Base-by-base conservation (phyloP, 2,888 invertebrate genomes). In the Cremastinae sp. region DNA sequence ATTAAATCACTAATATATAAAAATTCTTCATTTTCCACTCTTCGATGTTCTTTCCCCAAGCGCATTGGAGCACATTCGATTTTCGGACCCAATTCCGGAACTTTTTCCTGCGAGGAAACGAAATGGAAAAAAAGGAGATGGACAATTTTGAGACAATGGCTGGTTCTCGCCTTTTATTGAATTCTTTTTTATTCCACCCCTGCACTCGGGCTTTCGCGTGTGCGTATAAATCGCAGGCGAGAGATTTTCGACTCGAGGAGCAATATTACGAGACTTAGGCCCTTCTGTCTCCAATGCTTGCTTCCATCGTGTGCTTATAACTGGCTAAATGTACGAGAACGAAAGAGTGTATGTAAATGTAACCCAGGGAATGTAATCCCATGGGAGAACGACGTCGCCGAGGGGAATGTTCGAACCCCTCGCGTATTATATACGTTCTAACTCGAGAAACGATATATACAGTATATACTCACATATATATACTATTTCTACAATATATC, bases 261-360 rank as follows among this genome's bases (percentile, higher is more conserved):
- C 22, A 22, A 14, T 14, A 53, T 14, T 9, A 43, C 53, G 37
- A 1, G 0, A 51, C 20, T 51, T 39, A 10, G 28, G 51, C 22
- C 53, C 41, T 65, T 65, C 71, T 59, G 71, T 72, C 66, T 66
- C 78, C 62, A 68, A 65, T n/a, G 58, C 62, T 61, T 66, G 45
- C 49, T 58, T 58, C 28, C 28, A 28, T 5, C 28, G 28, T 5
- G 28, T 28, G 28, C 28, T 28, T 28, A 2, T 28, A 28, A 28
- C 28, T 28, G 28, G 28, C 28, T 65, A 53, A 41, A 37, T 61
- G 45, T 62, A 35, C 22, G 49, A 22, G 20, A 78, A 78, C 70
- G 75, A 74, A 78, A 68, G 74, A 81, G 82, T 84, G 74, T 85
- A 87, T 86, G 86, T 84, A 87, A 86, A 87, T 87, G 83, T 83